Evolutionary conservation across 2,888 invertebrate genomes (phyloP), one percentile per base, ranked within the genome.

Genomic region (Petrolisthes cinctipes): DNA sequence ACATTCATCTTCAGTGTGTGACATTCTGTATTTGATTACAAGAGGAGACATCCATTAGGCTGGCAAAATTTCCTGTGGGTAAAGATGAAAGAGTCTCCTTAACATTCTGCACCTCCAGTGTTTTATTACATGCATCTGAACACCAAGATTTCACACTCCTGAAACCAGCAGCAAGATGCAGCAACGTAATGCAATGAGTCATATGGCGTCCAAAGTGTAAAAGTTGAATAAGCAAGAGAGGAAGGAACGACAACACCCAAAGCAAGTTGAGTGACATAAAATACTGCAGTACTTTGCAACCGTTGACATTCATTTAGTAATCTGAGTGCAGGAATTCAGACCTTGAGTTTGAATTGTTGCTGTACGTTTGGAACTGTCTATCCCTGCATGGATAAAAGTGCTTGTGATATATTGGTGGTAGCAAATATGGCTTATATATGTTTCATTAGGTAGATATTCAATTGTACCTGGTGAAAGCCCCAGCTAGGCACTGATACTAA

Each of bases 391-490:
- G 83, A 57, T 83, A 88, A 71, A 82, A 88, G 87, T 88, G 87
- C 87, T 88, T 88, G 87, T 88, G 87, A 88, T 88, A 88, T 84
- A 73, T 88, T 88, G 83, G 86, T 86, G 86, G 87, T 88, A 84
- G 84, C 87, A 80, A 84, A 81, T 81, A 84, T 84, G 87, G 87
- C 73, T 84, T 86, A 80, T 84, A 88, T 78, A 83, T 84, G 84
- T 88, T 73, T 88, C 83, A 51, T 82, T 84, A 83, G 87, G 71
- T 88, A 88, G 84, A 68, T 76, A 61, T 82, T 83, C 83, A 76
- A 68, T 83, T 80, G 68, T 83, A 71, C 78, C 71, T 88, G 87
- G 84, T 88, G 87, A 83, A 79, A 88, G 81, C 61, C 84, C 83
- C 71, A 83, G 83, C 83, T 83, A 88, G 84, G 83, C 76, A 88